Base-by-base conservation (phyloP, 35 echinoderm and acorn worm species). In the Ptychodera flava region DNA sequence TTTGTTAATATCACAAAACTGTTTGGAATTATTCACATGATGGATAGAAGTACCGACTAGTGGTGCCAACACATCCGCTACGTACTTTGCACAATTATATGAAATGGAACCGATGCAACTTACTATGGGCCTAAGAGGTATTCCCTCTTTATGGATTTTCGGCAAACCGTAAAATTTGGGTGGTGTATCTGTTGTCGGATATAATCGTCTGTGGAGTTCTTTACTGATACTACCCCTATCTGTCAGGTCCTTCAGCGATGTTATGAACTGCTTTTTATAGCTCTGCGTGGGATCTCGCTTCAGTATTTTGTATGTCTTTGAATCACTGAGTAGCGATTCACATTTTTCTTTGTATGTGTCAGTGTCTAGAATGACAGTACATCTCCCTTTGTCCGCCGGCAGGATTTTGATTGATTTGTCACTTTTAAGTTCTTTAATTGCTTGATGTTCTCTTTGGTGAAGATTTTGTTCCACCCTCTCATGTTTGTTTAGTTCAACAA, bases 301-400 rank as follows among this genome's bases (percentile, higher is more conserved):
- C 31, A 89, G 36, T 1, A 81, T 2, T 89, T 89, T 37, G 81
- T 89, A 89, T 6, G 80, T 87, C 0, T 87, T 87, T 15, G 45
- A 78, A 34, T 87, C 85, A 2, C 34, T 78, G 1, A 87, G 33
- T 31, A 87, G 35, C 10, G 33, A 30, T 31, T 78, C 76, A 35
- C 33, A 75, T 78, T 87, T 87, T 15, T 87, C 31, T 31, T 34
- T 6, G 34, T 80, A 87, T 0, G 36, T 0, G 0, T 1, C 30
- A 28, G 77, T 10, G 76, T 87, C 85, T 34, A 87, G 79, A 35
- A 80, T 87, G 38, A 86, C 84, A 28, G 84, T 76, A 30, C 38
- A 38, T 33, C 38, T 86, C 78, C 84, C 84, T 86, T 86, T 86
- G 84, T 86, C 84, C 33, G 84, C 77, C 36, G 85, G 29, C 1